Evolutionary conservation across 2,888 invertebrate species (phyloP).

Genomic region (Sthenelais limicola): DNA sequence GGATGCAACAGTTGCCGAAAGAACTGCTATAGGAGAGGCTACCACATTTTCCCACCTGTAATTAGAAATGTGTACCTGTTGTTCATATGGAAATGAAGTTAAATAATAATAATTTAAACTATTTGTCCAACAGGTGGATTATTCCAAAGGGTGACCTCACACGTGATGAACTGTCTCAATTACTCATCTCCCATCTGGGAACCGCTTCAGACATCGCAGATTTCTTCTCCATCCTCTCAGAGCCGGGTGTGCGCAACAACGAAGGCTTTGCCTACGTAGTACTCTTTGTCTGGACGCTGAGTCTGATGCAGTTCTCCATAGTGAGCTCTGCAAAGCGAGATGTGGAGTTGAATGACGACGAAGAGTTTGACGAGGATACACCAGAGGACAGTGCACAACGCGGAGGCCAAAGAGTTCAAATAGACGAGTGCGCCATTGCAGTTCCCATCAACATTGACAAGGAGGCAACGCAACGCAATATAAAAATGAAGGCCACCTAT

Average conservation of each 20-base stretch:
- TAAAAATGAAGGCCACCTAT: no score
- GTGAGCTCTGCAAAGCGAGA: slow-evolving; percentile 51
- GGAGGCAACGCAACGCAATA: no score
- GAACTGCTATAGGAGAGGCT: no score
- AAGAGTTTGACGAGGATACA: slow-evolving; percentile 13
- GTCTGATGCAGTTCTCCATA: slow-evolving; percentile 61
- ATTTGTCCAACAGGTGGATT: slow-evolving; percentile 41
- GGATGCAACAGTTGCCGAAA: no score
- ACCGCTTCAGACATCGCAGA: slow-evolving; percentile 46
- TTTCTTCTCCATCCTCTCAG: slow-evolving; percentile 78
- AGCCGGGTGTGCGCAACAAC: slow-evolving; percentile 51
- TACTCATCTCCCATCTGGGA: slow-evolving; percentile 45
- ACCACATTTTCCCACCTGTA: no score
- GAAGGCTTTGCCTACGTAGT: slow-evolving; percentile 71
- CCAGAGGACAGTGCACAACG: neutral
- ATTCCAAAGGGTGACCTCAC: slow-evolving; percentile 47
- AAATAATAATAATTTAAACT: neutral
- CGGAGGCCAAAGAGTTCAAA: slow-evolving; percentile 1
- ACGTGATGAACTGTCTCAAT: slow-evolving; percentile 44
- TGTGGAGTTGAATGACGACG: slow-evolving; percentile 14
- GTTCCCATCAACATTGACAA: slow-evolving; percentile 2
- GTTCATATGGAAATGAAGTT: no score
- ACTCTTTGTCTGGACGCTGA: slow-evolving; percentile 61
- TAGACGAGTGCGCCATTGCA: slow-evolving; percentile 26
- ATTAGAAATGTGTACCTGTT: no score